Evolutionary conservation across 2,797 vertebrate genomes (phyloP), one percentile per base, ranked within the genome.

Genomic region (Oceanodroma leucorhoa): DNA sequence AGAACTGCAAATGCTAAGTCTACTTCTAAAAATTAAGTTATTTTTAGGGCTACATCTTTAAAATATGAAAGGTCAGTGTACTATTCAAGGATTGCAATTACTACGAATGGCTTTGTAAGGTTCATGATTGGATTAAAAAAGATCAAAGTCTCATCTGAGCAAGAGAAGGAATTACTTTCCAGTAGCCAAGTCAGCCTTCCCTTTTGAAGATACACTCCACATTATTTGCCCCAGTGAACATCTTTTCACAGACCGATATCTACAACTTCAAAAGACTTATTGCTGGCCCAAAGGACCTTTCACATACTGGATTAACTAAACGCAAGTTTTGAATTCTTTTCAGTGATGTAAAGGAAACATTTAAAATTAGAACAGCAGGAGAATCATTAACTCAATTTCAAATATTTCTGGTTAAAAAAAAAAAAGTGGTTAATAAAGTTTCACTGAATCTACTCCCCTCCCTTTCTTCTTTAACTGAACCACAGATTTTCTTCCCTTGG

Each of bases 91-190:
- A 83, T 50, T 79, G 66, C 62, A 83, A 13, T 83, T 95, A 78
- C 66, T 58, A 53, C 1, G 0, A 78, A 71, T 66, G 71, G 48
- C 71, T 94, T 75, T 94, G 43, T 90, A 88, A 85, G 87, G 48
- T 83, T 88, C 50, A 30, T 48, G 34, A 48, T 57, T 70, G 50
- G 38, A 70, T 78, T 92, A 38, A 90, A 78, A 80, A 82, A 85
- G 83, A 94, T 94, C 87, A 90, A 92, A 94, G 80, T 46, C 70
- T 85, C 40, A 84, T 85, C 38, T 73, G 61, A 85, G 76, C 72
- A 92, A 45, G 61, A 71, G 76, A 82, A 88, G 66, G 71, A 94
- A 95, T 94, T 90, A 78, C 80, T 78, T 88, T 73, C 30, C 80
- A 26, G 27, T 77, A 85, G 57, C 34, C 57, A 36, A 87, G 41